Conservation (phyloP, 2,888 invertebrate species). For the Villa cingulata region DNA sequence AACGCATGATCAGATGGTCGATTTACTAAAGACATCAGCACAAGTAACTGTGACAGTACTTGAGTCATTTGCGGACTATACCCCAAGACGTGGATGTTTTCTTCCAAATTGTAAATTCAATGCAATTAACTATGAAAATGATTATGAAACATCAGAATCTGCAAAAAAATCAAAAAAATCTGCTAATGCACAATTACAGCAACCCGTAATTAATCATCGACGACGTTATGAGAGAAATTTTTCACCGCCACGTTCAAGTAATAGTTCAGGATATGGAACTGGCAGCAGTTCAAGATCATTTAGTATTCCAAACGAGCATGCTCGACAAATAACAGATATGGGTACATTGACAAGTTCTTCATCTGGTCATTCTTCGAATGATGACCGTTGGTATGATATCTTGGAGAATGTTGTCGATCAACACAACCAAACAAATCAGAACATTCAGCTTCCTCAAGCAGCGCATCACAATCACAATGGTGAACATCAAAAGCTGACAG, state of each 20-base stretch:
- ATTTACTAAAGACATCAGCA: conserved; percentile 75
- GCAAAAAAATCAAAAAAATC: conserved; percentile 14
- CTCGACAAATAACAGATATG: conserved; percentile 21
- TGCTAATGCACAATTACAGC: conserved; percentile 34
- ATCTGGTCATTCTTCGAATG: conserved; percentile 46
- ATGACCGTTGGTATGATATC: conserved; percentile 51
- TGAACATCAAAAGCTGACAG: conserved; percentile 29
- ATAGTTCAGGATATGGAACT: conserved; percentile 74
- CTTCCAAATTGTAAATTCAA: conserved; percentile 50
- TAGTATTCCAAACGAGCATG: conserved; percentile 22
- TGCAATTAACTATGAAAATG: conserved; percentile 46
- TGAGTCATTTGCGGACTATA: conserved; percentile 54
- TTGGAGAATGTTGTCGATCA: conserved; percentile 36
- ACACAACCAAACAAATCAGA: conserved; percentile 27
- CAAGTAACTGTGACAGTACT: conserved; percentile 74
- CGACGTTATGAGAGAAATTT: conserved; percentile 59
- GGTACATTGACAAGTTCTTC: conserved; percentile 49
- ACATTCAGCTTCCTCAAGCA: conserved; percentile 28
- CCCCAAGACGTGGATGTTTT: conserved; percentile 53
- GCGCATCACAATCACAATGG: conserved; percentile 21
- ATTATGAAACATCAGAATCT: conserved; percentile 40
- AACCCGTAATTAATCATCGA: conserved; percentile 39
- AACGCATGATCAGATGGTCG: conserved; percentile 85
- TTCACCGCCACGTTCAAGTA: conserved; percentile 65
- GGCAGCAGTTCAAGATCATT: conserved; percentile 43